Base-by-base conservation (phyloP, 2,113 vertebrate species). In the Halichoerus grypus region DNA sequence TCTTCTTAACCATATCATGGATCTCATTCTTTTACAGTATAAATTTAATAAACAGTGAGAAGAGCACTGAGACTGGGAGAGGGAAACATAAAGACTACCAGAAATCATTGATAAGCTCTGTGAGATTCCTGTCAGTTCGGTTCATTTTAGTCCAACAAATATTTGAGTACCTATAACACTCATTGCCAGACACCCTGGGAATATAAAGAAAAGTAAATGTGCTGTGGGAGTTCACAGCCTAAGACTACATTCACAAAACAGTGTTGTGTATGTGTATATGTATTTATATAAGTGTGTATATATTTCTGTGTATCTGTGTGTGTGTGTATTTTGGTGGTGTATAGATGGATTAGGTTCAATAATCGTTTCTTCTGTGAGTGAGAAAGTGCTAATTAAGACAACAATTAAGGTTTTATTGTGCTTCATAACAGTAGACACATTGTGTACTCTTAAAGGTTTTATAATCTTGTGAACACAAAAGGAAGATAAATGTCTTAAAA, bases 71-170 rank as follows among this genome's bases (percentile, higher is more conserved):
- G 69, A 84, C 28, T 88, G 49, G 55, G 24, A 95, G 88, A 92
- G 72, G 55, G 67, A 87, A 96, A 67, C 65, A 31, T 55, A 94
- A 86, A 90, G 80, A 36, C 77, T 19, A 59, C 36, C 36, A 81
- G 91, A 79, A 89, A 59, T 55, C 36, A 46, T 19, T 86, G 63
- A 88, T 46, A 72, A 67, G 7, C 49, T 83, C 21, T 69, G 9
- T 88, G 63, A 76, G 51, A 51, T 87, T 94, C 22, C 83, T 90
- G 76, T 95, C 61, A 59, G 1, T 83, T 84, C 77, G 63, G 18
- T 90, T 95, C 36, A 71, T 69, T 95, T 96, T 67, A 97, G 57
- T 97, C 94, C 88, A 94, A 4, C 53, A 67, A 33, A 51, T 28
- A 49, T 83, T 57, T 42, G 53, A 97, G 26, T 49, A 53, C 53